Evolutionary conservation across 2,797 vertebrate species (phyloP).

Genomic region (Gobionotothen gibberifrons): DNA sequence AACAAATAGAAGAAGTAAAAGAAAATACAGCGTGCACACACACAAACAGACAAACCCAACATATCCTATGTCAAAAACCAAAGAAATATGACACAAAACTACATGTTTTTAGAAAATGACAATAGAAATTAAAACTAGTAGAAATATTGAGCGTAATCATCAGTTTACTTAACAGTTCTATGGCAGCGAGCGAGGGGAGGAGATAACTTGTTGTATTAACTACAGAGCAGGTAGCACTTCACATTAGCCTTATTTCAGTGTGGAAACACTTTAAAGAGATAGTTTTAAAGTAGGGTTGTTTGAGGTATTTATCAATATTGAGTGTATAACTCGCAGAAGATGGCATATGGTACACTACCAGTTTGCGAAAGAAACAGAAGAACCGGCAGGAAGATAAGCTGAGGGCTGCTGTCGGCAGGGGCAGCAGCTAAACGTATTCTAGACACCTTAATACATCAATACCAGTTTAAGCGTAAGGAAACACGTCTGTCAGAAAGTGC

Average conservation of each 20-base stretch:
- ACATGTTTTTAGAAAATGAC: slow-evolving; percentile 25
- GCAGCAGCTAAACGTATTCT: too few relatives aligned
- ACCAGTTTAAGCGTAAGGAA: too few relatives aligned
- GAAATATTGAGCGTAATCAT: slow-evolving; percentile 25
- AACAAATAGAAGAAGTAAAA: neutral
- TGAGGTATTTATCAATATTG: too few relatives aligned
- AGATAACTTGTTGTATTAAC: slow-evolving; percentile 2
- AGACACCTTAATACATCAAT: too few relatives aligned
- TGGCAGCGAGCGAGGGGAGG: slow-evolving; percentile 37
- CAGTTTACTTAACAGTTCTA: slow-evolving; percentile 39
- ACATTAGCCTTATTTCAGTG: slow-evolving; percentile 10
- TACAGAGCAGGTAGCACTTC: slow-evolving; percentile 6
- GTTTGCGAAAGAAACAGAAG: too few relatives aligned
- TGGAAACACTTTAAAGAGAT: neutral
- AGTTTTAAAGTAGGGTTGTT: too few relatives aligned
- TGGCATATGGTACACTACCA: too few relatives aligned
- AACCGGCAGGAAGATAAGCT: too few relatives aligned
- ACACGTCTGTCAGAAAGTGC: too few relatives aligned
- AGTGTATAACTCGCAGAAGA: too few relatives aligned
- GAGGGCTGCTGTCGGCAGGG: too few relatives aligned
- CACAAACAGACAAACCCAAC: slow-evolving; percentile 12
- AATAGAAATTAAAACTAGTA: slow-evolving; percentile 32
- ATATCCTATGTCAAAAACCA: neutral
- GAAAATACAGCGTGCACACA: slow-evolving; percentile 8
- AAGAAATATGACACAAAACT: slow-evolving; percentile 12